Percentiles rank a stretch among this genome's conserved stretches.
Conservation (phyloP, 2,113 vertebrate genomes). For the Plecotus auritus region DNA sequence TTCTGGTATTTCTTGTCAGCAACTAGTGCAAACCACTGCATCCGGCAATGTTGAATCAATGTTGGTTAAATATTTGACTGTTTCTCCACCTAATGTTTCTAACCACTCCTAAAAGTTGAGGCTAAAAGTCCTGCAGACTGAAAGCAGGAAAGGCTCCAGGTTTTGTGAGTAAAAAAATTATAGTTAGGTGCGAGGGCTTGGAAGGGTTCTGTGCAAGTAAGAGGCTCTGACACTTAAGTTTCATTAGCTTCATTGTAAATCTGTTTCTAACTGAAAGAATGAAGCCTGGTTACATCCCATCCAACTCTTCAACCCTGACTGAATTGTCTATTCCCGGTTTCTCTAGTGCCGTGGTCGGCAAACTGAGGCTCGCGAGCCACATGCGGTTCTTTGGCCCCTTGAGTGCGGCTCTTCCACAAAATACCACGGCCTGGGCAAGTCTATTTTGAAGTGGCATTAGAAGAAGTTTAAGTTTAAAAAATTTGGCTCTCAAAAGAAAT, state of each 20-base stretch:
- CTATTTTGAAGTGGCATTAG: too few species aligned
- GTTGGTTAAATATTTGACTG: not conserved
- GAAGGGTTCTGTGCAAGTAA: not conserved
- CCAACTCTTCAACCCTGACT: not conserved
- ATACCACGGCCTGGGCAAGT: too few species aligned
- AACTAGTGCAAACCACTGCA: not conserved
- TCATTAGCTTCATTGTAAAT: not conserved
- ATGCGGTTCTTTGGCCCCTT: too few species aligned
- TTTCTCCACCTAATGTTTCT: constrained; percentile 27
- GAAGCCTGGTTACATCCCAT: not conserved
- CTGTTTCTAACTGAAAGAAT: not conserved
- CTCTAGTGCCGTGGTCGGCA: constrained; percentile 16
- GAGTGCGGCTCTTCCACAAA: too few species aligned
- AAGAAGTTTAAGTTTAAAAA: too few species aligned
- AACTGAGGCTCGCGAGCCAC: too few species aligned
- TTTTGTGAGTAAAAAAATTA: constrained; percentile 21
- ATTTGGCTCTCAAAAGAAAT: too few species aligned
- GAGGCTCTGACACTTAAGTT: constrained; percentile 3
- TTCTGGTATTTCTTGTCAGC: not conserved
- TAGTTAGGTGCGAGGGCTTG: not conserved
- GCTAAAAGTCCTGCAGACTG: not conserved
- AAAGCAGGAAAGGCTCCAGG: not conserved
- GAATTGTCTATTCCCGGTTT: constrained; percentile 55
- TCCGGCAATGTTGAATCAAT: not conserved
- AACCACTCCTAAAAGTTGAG: not conserved